phyloP scores from a whole-genome alignment of 2,888 invertebrate species.

The Rhodophaea formosa region DNA sequence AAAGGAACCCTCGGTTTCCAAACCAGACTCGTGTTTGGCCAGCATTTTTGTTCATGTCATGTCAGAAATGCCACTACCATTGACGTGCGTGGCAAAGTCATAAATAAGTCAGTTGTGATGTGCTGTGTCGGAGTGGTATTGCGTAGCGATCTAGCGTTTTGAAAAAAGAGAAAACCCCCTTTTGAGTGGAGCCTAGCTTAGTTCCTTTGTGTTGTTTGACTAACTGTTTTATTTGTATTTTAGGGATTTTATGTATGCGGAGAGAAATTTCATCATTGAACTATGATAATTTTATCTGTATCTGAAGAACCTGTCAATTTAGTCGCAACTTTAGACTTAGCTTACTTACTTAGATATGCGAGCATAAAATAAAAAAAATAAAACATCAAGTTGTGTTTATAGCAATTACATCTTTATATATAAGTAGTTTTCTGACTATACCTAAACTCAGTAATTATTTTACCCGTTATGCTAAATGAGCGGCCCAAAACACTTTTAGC shows the following conservation, averaged over 20 bases:
- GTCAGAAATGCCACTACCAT: slow-evolving; percentile 11
- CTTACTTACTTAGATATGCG: too few relatives aligned
- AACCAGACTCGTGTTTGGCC: background rate
- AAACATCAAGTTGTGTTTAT: too few relatives aligned
- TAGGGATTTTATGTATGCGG: background rate
- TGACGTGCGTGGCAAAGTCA: slow-evolving; percentile 7
- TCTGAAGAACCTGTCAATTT: too few relatives aligned
- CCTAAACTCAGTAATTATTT: too few relatives aligned
- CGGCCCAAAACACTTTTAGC: too few relatives aligned
- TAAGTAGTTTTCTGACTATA: too few relatives aligned
- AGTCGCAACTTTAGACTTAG: too few relatives aligned
- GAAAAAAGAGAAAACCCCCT: slow-evolving; percentile 6
- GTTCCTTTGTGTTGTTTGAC: background rate
- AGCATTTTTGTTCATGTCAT: slow-evolving; percentile 4
- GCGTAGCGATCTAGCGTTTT: slow-evolving; percentile 1
- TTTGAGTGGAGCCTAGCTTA: background rate
- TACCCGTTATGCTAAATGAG: too few relatives aligned
- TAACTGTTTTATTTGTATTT: background rate
- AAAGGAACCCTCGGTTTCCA: too few relatives aligned
- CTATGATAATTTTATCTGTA: background rate
- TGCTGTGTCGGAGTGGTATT: slow-evolving; percentile 8
- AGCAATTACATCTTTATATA: too few relatives aligned
- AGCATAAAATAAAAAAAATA: too few relatives aligned
- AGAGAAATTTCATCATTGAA: background rate
- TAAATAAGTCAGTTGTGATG: slow-evolving; percentile 8